Percentiles rank a stretch among this genome's conserved stretches.
Evolutionary conservation across 2,113 vertebrate species (phyloP).

Genomic region (Strix aluco): DNA sequence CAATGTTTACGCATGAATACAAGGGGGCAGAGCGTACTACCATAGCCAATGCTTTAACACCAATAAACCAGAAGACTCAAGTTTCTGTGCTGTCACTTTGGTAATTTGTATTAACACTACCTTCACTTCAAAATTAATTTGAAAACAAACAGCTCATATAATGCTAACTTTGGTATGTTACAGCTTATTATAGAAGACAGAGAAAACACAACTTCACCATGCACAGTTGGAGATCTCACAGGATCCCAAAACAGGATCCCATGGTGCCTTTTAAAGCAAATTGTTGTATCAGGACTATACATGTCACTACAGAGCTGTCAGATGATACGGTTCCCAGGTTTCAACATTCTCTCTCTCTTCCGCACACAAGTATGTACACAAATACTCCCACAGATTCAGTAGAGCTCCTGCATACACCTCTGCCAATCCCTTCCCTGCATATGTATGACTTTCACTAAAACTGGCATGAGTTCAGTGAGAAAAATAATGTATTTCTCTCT

Average conservation of each 20-base stretch:
- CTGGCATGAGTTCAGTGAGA: conserved; percentile 30
- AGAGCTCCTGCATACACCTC: conserved; percentile 28
- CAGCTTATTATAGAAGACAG: background rate
- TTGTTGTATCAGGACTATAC: background rate
- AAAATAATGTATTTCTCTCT: background rate
- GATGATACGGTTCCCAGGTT: background rate
- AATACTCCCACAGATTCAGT: conserved; percentile 46
- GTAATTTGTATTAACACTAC: background rate
- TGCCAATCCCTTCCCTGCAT: conserved; percentile 45
- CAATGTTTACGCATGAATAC: background rate
- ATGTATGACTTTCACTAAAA: conserved; percentile 23
- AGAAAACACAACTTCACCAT: background rate
- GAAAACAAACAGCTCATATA: background rate
- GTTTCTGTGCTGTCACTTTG: background rate
- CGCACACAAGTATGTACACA: conserved; percentile 15
- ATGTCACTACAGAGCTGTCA: conserved; percentile 27
- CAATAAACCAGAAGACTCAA: background rate
- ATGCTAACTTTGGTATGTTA: background rate
- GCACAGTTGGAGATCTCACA: background rate
- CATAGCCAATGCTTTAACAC: background rate
- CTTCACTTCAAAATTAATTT: background rate
- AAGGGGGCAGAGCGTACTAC: background rate
- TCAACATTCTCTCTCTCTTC: conserved; percentile 27
- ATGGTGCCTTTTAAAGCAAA: background rate
- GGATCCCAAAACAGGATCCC: background rate